phyloP scores from a whole-genome alignment of 2,888 invertebrate genomes.

The Chironomus tentans region DNA sequence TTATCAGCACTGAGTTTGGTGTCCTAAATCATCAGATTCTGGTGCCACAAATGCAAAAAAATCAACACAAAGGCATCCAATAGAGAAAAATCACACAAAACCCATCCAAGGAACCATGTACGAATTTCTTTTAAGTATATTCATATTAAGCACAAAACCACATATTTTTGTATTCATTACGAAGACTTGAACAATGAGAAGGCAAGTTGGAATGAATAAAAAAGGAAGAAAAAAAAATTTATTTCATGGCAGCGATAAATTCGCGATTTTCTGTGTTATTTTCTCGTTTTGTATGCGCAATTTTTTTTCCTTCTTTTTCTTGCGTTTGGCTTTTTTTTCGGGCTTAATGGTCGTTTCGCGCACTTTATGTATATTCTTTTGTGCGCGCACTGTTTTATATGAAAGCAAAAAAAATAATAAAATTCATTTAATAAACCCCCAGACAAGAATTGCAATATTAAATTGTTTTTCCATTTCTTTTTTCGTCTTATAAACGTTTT shows the following conservation, averaged over 20 bases:
- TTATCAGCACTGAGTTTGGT: no score
- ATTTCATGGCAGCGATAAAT: conserved; percentile 18
- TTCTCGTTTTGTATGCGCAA: conserved; percentile 4
- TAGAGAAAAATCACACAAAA: background rate
- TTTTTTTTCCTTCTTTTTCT: background rate
- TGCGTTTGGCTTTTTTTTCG: background rate
- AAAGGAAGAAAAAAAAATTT: background rate
- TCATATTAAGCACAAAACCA: background rate
- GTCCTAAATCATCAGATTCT: no score
- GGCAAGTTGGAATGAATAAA: background rate
- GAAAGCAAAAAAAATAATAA: no score
- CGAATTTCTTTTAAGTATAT: background rate
- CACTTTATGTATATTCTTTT: background rate
- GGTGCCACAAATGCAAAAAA: background rate
- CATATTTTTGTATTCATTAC: conserved; percentile 22
- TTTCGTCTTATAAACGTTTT: background rate
- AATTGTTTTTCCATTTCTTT: conserved; percentile 1
- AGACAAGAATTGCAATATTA: conserved; percentile 17
- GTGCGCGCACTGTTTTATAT: background rate
- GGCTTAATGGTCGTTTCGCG: conserved; percentile 1
- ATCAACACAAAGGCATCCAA: background rate
- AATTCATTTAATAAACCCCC: conserved; percentile 9
- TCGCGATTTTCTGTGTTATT: background rate
- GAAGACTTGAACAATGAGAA: conserved; percentile 13
- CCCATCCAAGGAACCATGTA: no score